A percentile compares a stretch with the other conserved stretches of the same genome.
Evolutionary conservation across 1,140 invertebrate species (phyloP).

Genomic region (Ceratitis capitata): DNA sequence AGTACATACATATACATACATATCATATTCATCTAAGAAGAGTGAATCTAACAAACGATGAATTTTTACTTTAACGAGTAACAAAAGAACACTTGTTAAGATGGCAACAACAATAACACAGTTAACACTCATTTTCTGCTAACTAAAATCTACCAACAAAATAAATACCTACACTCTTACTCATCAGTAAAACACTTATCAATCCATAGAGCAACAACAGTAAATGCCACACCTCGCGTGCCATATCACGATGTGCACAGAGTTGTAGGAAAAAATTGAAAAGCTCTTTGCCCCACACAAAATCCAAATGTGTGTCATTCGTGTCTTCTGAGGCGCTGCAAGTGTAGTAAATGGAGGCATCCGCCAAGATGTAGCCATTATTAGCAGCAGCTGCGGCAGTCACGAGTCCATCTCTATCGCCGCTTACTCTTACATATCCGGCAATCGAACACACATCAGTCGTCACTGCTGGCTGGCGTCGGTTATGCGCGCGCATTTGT

Average conservation of each 20-base stretch:
- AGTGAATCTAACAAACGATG: too few species aligned
- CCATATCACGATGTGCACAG: conserved; percentile 46
- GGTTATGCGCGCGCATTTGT: conserved; percentile 8
- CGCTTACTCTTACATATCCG: neutral
- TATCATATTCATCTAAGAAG: too few species aligned
- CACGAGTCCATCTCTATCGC: neutral
- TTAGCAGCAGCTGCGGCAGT: neutral
- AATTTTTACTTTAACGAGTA: too few species aligned
- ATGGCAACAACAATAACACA: too few species aligned
- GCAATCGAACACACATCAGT: neutral
- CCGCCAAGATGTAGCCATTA: neutral
- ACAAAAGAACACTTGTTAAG: too few species aligned
- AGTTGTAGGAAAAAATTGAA: conserved; percentile 49
- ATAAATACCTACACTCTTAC: conserved; percentile 49
- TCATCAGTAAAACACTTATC: conserved; percentile 49
- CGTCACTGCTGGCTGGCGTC: neutral
- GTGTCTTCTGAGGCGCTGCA: neutral
- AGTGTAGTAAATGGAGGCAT: neutral
- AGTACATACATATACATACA: too few species aligned
- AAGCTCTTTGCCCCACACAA: conserved; percentile 39
- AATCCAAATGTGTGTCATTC: conserved; percentile 37
- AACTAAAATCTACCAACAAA: too few species aligned
- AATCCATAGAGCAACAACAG: conserved; percentile 53
- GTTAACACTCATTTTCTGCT: too few species aligned
- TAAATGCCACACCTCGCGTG: conserved; percentile 48